Conservation (phyloP, 1,140 invertebrate species). For the Bombus huntii region DNA sequence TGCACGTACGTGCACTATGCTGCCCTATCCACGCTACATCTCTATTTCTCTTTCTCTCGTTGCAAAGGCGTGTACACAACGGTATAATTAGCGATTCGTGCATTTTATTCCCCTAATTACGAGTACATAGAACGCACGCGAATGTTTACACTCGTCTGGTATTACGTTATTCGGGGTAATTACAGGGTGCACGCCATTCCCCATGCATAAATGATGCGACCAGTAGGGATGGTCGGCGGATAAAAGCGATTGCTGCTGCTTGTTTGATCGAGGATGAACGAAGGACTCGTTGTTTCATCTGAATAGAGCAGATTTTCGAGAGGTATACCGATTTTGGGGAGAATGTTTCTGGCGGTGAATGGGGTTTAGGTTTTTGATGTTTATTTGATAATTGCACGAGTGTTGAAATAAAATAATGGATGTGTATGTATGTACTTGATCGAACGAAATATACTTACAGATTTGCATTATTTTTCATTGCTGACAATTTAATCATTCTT, state of each 20-base stretch:
- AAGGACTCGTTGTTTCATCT: not conserved
- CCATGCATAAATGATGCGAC: constrained; percentile 42
- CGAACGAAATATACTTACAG: too few relatives aligned
- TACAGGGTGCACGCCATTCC: constrained; percentile 35
- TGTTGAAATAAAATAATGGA: too few relatives aligned
- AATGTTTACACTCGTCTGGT: constrained; percentile 47
- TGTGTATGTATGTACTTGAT: too few relatives aligned
- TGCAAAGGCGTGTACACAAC: constrained; percentile 14
- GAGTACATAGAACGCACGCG: constrained; percentile 32
- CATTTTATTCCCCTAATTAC: constrained; percentile 53
- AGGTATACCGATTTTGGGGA: not conserved
- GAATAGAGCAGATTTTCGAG: not conserved
- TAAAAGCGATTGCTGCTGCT: constrained; percentile 31
- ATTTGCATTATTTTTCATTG: too few relatives aligned
- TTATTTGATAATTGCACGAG: too few relatives aligned
- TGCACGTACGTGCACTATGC: not conserved
- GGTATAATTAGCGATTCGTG: constrained; percentile 49
- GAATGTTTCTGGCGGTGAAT: too few relatives aligned
- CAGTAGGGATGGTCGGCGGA: not conserved
- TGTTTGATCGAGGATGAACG: constrained; percentile 22
- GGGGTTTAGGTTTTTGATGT: too few relatives aligned
- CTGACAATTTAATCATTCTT: too few relatives aligned
- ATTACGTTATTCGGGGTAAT: constrained; percentile 52
- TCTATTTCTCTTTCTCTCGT: not conserved
- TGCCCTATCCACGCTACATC: too few relatives aligned